Conservation (phyloP, 2,797 vertebrate genomes). For the Galago senegalensis region DNA sequence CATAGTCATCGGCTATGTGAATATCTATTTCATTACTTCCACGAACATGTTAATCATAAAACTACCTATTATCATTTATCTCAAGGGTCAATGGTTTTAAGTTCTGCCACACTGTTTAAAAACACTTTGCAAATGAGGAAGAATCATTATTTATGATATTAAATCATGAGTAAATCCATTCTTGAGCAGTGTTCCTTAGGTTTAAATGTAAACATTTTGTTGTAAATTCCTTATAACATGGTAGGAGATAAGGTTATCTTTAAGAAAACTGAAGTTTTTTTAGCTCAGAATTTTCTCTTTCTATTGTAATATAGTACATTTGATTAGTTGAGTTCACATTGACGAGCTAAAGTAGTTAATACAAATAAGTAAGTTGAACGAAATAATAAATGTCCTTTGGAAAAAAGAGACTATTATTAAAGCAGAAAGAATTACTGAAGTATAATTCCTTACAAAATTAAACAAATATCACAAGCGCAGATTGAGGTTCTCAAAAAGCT, state of each 20-base stretch:
- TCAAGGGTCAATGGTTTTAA: not conserved
- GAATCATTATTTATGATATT: constrained; percentile 19
- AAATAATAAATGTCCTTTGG: constrained; percentile 1
- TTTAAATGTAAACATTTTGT: not conserved
- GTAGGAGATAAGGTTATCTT: not conserved
- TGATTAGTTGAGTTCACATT: not conserved
- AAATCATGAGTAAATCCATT: constrained; percentile 53
- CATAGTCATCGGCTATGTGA: constrained; percentile 35
- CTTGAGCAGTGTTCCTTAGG: not conserved
- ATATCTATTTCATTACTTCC: constrained; percentile 19
- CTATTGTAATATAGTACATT: not conserved
- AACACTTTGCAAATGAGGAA: constrained; percentile 58
- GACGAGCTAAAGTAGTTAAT: not conserved
- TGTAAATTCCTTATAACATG: not conserved
- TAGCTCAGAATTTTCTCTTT: not conserved
- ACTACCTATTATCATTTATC: constrained; percentile 38
- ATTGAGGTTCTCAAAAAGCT: not conserved
- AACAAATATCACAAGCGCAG: not conserved
- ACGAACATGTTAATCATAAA: constrained; percentile 52
- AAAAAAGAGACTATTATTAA: not conserved
- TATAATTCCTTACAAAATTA: constrained; percentile 45
- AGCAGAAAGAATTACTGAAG: not conserved
- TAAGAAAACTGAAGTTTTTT: not conserved
- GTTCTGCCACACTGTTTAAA: constrained; percentile 54
- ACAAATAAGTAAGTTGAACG: constrained; percentile 3